A percentile compares a stretch with the other conserved stretches of the same genome.
phyloP scores from a whole-genome alignment of 2,888 invertebrate species.

The Pachycephus smyrnensis region DNA sequence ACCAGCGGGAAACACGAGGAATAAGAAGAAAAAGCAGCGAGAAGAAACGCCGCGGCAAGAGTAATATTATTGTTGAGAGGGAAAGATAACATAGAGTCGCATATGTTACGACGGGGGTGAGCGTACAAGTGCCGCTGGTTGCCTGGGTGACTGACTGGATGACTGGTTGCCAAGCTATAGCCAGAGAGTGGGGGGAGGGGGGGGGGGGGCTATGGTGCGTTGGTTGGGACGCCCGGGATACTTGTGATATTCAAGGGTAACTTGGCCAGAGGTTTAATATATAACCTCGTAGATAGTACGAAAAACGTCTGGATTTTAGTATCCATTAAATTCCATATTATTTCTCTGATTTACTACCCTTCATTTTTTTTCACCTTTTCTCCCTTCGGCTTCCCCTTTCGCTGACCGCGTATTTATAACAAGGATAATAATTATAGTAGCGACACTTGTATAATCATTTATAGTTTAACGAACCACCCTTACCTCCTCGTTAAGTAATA shows the following conservation, averaged over 20 bases:
- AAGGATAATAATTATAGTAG: background rate
- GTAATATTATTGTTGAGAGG: slow-evolving; percentile 58
- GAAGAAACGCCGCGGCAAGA: slow-evolving; percentile 43
- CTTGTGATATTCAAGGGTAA: background rate
- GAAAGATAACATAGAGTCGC: slow-evolving; percentile 54
- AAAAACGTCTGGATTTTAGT: slow-evolving; percentile 14
- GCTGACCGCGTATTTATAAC: background rate
- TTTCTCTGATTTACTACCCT: background rate
- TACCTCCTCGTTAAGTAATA: background rate
- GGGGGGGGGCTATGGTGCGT: background rate
- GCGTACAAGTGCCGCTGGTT: slow-evolving; percentile 1
- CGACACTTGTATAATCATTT: background rate
- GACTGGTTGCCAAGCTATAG: background rate
- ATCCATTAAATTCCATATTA: slow-evolving; percentile 20
- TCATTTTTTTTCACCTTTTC: background rate
- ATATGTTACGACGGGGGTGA: slow-evolving; percentile 42
- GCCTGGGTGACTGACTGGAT: background rate
- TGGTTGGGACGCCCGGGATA: background rate
- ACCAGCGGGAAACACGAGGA: background rate
- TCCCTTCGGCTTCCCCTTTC: background rate
- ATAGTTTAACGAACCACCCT: background rate
- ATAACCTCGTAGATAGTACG: background rate
- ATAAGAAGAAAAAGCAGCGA: slow-evolving; percentile 13
- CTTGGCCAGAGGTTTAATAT: background rate
- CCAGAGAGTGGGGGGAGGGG: background rate